These are phyloP conservation scores for Macropis europaea DNA, from an alignment of 2,888 invertebrate genomes.

Conservation along the genomic window DNA sequence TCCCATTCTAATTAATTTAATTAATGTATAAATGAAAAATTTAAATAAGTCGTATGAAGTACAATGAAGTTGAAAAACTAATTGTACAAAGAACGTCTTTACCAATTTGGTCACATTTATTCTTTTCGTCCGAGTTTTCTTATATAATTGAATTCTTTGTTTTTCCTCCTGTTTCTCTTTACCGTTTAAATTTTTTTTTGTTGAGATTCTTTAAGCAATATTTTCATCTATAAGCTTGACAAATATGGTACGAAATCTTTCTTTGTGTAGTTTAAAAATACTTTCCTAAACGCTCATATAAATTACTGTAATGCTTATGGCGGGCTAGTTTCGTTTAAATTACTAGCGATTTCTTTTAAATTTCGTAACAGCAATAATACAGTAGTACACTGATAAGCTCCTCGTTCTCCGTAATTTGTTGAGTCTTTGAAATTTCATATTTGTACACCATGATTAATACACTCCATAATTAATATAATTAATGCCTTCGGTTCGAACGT, in stretches of 20 bases:
- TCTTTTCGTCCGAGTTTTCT: background rate
- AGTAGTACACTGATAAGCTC: constrained; percentile 69
- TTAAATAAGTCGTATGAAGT: constrained; percentile 26
- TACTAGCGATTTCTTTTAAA: constrained; percentile 50
- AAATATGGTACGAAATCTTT: constrained; percentile 45
- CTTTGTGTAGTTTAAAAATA: constrained; percentile 47
- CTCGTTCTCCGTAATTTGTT: constrained; percentile 64
- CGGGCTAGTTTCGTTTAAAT: constrained; percentile 46
- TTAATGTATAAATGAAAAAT: constrained; percentile 22
- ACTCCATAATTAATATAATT: constrained; percentile 57
- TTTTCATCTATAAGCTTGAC: constrained; percentile 36
- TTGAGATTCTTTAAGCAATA: constrained; percentile 48
- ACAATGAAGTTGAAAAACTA: constrained; percentile 23
- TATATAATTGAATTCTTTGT: background rate
- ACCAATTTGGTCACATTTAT: constrained; percentile 6
- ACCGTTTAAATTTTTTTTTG: constrained; percentile 8
- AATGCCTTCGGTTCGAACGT: constrained; percentile 55
- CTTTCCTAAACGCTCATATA: constrained; percentile 49
- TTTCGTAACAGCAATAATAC: constrained; percentile 63
- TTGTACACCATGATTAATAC: constrained; percentile 70
- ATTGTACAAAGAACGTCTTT: constrained; percentile 19
- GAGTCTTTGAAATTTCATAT: constrained; percentile 71
- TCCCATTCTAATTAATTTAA: constrained; percentile 44
- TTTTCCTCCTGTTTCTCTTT: background rate
- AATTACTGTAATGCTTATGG: constrained; percentile 23